These are phyloP conservation scores for Philaenus spumarius DNA, from an alignment of 1,140 invertebrate species.

Conservation along the genomic window DNA sequence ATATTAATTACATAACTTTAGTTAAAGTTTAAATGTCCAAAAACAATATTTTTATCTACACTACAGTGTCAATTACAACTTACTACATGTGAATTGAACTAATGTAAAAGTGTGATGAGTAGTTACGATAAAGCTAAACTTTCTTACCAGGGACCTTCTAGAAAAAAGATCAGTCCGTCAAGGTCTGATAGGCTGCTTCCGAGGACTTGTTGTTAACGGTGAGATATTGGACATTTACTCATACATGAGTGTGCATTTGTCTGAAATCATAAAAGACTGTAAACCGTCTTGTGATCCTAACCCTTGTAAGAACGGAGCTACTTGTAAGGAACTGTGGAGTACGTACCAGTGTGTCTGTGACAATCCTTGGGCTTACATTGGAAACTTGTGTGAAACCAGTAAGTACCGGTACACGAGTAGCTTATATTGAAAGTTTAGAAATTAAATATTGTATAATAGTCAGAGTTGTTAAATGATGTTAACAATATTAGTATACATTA, in stretches of 20 bases:
- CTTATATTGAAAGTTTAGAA: no score
- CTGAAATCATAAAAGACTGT: slow-evolving; percentile 86
- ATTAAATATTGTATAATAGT: no score
- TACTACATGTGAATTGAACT: no score
- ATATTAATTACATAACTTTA: no score
- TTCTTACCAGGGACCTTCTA: slow-evolving; percentile 59
- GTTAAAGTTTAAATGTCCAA: slow-evolving; percentile 89
- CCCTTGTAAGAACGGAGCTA: slow-evolving; percentile 84
- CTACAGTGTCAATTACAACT: no score
- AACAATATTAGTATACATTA: no score
- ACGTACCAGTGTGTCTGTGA: slow-evolving; percentile 84
- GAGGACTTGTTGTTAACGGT: slow-evolving; percentile 85
- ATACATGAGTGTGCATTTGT: slow-evolving; percentile 87
- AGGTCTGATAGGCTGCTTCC: slow-evolving; percentile 87
- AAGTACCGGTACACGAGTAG: no score
- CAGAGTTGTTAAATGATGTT: no score
- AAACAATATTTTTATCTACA: slow-evolving; percentile 86
- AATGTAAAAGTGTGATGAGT: no score
- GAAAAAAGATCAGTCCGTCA: slow-evolving; percentile 70
- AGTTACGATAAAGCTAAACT: no score
- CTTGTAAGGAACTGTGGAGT: slow-evolving; percentile 88
- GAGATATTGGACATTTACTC: slow-evolving; percentile 85
- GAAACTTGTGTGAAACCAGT: slow-evolving; percentile 85
- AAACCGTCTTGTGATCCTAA: slow-evolving; percentile 89
- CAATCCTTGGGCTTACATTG: slow-evolving; percentile 86